Base-by-base conservation (phyloP, 2,888 invertebrate genomes). In the Chydorus sphaericus region DNA sequence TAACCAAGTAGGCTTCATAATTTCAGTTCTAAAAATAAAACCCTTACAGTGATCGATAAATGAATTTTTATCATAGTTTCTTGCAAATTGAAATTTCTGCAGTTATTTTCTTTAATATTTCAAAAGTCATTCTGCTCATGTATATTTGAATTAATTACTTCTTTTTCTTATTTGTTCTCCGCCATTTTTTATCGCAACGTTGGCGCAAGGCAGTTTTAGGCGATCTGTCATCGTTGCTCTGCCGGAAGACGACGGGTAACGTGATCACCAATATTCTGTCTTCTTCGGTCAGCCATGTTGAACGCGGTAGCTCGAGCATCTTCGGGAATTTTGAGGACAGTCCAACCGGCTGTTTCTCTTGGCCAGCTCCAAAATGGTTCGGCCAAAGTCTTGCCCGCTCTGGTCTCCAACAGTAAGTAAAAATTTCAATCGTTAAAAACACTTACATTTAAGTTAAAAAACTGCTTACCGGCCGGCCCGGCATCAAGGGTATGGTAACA, bases 261-360 rank as follows among this genome's bases (percentile, higher is more conserved):
- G 53, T 53, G 53, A 36, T 23, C 53, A 38, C 23, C 37, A 37
- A 26, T 37, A 26, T 26, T 36, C 38, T 38, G 37, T 53, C 37
- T 53, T 53, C 53, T 38, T n/a, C 54, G 33, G 54, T 66, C 67
- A 68, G 75, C 73, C 73, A 77, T 78, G 75, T 75, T 77, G 72
- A 77, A 74, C 65, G 74, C 73, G 65, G 72, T 76, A 60, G 71
- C 74, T 64, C 73, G 75, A 69, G 74, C 75, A 65, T 74, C 76
- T 70, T 67, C 73, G 61, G 75, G 75, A 62, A 73, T 75, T 65
- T 67, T 77, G 59, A 75, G 75, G 70, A 74, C 73, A 63, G 72
- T 75, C 61, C 77, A 77, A 69, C 71, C 75, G 59, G 66, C 71
- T 61, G 67, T 72, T 63, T 64, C 67, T 58, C 64, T 70, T 44